Base-by-base conservation (phyloP, 2,113 vertebrate genomes). In the Phrynosoma blainvillii region DNA sequence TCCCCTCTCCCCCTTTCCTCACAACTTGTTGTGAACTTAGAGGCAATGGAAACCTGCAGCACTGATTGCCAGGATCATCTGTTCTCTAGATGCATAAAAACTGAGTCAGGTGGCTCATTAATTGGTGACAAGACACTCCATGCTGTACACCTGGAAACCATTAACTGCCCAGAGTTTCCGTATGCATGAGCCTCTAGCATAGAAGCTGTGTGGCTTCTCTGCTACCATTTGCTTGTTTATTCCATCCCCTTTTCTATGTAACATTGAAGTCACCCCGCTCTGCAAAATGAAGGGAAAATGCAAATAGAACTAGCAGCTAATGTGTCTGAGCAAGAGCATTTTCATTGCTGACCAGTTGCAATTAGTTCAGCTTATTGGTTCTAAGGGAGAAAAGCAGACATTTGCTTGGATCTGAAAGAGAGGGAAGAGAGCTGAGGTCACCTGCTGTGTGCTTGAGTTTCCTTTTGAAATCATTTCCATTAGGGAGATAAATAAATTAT, bases 81-180 rank as follows among this genome's bases (percentile, higher is more conserved):
- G 47, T 84, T 59, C 52, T 36, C 62, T 84, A n/a, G 65, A 27
- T 93, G 62, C 85, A 89, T 56, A 89, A 5, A 90, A 90, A 86
- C 13, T 65, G 89, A 88, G 62, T 14, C 90, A 96, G 47, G 66
- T 92, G 92, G 65, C 71, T 93, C 85, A 94, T 93, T 95, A 94
- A 93, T 94, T 91, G 95, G 90, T 21, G 84, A 90, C 93, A 79
- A 93, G 47, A 23, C 75, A 62, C 76, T 89, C 87, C 42, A 27
- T 93, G 82, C 92, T 91, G 78, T 80, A 90, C 89, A 93, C 89
- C 84, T 94, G 91, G 86, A 96, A 90, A 87, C 86, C n/a, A 89
- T 92, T 93, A 95, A 20, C 54, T 90, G 21, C 52, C 75, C 82
- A 78, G 32, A 81, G 27, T 90, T 92, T 95, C 83, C 74, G 40